Evolutionary conservation across 1,140 invertebrate species (phyloP).

Genomic region (Bradysia coprophila): DNA sequence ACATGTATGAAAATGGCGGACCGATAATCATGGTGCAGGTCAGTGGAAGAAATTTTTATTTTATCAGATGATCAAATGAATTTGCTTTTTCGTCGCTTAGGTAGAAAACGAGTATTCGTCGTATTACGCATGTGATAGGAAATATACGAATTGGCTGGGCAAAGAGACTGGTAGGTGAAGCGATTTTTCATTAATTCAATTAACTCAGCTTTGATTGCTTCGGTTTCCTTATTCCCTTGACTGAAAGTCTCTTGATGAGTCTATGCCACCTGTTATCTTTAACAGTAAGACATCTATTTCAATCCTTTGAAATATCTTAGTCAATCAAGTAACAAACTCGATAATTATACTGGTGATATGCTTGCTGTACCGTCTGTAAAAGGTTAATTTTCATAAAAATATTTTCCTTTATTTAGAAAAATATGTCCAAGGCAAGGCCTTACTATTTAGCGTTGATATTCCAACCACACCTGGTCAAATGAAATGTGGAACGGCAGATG

Average conservation of each 20-base stretch:
- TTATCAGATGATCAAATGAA: not conserved
- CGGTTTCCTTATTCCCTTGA: too few species aligned
- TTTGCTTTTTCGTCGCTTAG: not conserved
- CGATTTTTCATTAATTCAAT: too few species aligned
- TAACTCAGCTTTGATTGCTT: too few species aligned
- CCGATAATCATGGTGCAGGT: slow-evolving; percentile 58
- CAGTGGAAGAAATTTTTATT: too few species aligned
- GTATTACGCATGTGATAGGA: slow-evolving; percentile 45
- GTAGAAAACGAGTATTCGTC: slow-evolving; percentile 67
- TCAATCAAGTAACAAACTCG: too few species aligned
- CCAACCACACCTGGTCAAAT: slow-evolving; percentile 19
- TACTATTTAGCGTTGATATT: slow-evolving; percentile 57
- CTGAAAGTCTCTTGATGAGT: too few species aligned
- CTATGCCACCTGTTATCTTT: too few species aligned
- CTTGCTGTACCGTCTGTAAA: too few species aligned
- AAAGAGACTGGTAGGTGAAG: slow-evolving; percentile 33
- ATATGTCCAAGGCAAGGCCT: slow-evolving; percentile 33
- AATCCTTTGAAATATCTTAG: too few species aligned
- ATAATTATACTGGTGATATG: too few species aligned
- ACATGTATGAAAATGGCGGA: slow-evolving; percentile 49
- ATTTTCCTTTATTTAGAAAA: slow-evolving; percentile 23
- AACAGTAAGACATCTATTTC: too few species aligned
- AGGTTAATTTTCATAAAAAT: slow-evolving; percentile 23
- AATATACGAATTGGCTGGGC: slow-evolving; percentile 33
- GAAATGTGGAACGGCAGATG: slow-evolving; percentile 37